Percentiles rank a stretch among this genome's conserved stretches.
Conservation (phyloP, 2,113 vertebrate species). For the Rhabdomys dilectus region DNA sequence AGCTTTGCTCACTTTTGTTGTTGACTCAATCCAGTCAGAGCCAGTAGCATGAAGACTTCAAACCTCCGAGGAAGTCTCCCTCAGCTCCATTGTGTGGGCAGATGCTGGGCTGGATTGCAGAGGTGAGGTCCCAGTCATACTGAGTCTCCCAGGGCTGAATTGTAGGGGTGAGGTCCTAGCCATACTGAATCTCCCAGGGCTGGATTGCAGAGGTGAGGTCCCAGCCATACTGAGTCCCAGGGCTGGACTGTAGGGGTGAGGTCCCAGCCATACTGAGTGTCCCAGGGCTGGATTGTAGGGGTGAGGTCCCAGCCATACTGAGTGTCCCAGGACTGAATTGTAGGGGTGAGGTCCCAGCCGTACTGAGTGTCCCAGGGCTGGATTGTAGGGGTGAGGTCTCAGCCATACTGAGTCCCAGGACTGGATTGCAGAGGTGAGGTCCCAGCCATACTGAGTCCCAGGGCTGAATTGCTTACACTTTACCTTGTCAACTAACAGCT, state of each 20-base stretch:
- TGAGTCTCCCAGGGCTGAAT: neutral
- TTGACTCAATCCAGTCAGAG: constrained; percentile 40
- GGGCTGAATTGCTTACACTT: neutral
- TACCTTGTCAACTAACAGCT: constrained; percentile 10
- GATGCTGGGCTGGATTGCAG: neutral
- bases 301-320: too few species aligned
- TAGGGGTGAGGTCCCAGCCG: too few species aligned
- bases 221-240: too few species aligned
- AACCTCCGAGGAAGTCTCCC: neutral
- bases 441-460: too few species aligned
- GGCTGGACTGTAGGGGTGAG: neutral
- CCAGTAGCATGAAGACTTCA: neutral
- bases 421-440: too few species aligned
- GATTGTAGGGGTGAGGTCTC: neutral
- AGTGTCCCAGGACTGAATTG: too few species aligned
- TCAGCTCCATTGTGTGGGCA: neutral
- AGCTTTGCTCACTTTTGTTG: constrained; percentile 26
- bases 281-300: neutral
- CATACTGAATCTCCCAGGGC: too few species aligned
- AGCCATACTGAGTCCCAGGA: too few species aligned
- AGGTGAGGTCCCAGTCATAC: neutral
- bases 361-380: neutral
- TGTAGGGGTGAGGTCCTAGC: too few species aligned
- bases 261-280: neutral
- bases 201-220: too few species aligned